These are phyloP conservation scores for Andinoacara biseriatus DNA, from an alignment of 2,113 vertebrate species.

Conservation along the genomic window DNA sequence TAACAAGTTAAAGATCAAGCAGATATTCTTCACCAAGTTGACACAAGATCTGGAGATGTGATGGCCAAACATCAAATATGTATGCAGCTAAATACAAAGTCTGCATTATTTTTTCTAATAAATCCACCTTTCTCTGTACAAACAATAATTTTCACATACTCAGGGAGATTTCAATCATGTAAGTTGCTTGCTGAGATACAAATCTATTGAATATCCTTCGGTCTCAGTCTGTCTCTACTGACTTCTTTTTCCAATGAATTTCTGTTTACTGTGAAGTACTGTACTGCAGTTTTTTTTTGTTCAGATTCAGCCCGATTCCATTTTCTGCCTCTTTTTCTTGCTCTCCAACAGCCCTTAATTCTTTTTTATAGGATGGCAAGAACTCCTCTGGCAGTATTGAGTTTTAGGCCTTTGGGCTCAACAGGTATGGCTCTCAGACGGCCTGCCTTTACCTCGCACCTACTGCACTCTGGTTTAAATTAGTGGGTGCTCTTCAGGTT, in stretches of 20 bases:
- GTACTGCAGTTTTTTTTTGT: slow-evolving; percentile 17
- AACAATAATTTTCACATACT: background rate
- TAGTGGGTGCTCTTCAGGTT: slow-evolving; percentile 60
- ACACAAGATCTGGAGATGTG: slow-evolving; percentile 8
- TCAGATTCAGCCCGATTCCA: slow-evolving; percentile 37
- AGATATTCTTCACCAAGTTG: slow-evolving; percentile 18
- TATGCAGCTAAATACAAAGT: slow-evolving; percentile 30
- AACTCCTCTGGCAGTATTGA: slow-evolving; percentile 61
- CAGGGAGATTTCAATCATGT: background rate
- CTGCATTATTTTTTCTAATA: slow-evolving; percentile 22
- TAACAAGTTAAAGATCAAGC: slow-evolving; percentile 45
- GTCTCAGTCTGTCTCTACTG: slow-evolving; percentile 1
- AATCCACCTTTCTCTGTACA: background rate
- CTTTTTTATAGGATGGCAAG: slow-evolving; percentile 41
- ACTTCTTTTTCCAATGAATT: slow-evolving; percentile 34
- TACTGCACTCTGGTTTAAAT: slow-evolving; percentile 65
- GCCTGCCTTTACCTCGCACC: slow-evolving; percentile 46
- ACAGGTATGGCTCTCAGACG: slow-evolving; percentile 54
- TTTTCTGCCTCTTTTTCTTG: slow-evolving; percentile 47
- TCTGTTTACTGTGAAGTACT: slow-evolving; percentile 48
- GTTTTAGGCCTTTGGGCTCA: slow-evolving; percentile 54
- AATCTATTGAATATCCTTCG: background rate
- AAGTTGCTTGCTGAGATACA: slow-evolving; percentile 24
- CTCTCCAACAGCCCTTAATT: slow-evolving; percentile 48
- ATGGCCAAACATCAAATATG: background rate